Evolutionary conservation across 1,140 invertebrate genomes (phyloP).

Genomic region (Lycorma delicatula): DNA sequence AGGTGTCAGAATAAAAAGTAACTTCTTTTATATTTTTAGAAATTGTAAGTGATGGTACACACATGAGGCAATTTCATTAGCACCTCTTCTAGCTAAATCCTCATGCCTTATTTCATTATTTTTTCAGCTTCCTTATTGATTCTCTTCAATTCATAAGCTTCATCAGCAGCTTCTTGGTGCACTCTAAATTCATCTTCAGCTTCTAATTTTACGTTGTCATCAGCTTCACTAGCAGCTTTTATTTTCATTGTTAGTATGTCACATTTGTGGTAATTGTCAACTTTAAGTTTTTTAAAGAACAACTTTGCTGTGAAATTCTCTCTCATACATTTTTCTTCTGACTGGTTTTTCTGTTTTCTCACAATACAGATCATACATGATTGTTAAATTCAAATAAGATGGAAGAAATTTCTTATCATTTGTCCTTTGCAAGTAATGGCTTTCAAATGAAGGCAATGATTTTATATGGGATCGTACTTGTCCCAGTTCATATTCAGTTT

Average conservation of each 20-base stretch:
- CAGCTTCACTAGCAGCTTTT: slow-evolving; percentile 6
- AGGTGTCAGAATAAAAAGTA: slow-evolving; percentile 34
- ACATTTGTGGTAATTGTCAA: slow-evolving; percentile 22
- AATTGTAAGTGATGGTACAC: slow-evolving; percentile 25
- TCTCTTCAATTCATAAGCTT: slow-evolving; percentile 8
- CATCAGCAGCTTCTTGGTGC: slow-evolving; percentile 14
- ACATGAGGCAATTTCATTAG: slow-evolving; percentile 32
- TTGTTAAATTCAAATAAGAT: slow-evolving; percentile 14
- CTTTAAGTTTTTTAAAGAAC: slow-evolving; percentile 19
- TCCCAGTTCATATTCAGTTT: background rate
- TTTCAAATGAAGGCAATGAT: slow-evolving; percentile 9
- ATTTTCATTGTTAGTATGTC: slow-evolving; percentile 16
- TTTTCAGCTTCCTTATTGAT: slow-evolving; percentile 11
- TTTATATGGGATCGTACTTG: background rate
- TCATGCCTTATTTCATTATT: slow-evolving; percentile 36
- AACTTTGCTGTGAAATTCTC: slow-evolving; percentile 17
- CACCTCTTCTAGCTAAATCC: slow-evolving; percentile 29
- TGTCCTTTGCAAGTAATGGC: slow-evolving; percentile 11
- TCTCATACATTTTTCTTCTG: slow-evolving; percentile 4
- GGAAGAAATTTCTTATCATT: slow-evolving; percentile 19
- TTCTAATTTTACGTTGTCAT: slow-evolving; percentile 5
- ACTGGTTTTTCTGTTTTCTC: slow-evolving; percentile 3
- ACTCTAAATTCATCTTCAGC: background rate
- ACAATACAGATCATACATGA: slow-evolving; percentile 16
- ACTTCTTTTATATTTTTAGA: slow-evolving; percentile 21